Conservation (phyloP, 2,888 invertebrate species). For the Prenolepis imparis region DNA sequence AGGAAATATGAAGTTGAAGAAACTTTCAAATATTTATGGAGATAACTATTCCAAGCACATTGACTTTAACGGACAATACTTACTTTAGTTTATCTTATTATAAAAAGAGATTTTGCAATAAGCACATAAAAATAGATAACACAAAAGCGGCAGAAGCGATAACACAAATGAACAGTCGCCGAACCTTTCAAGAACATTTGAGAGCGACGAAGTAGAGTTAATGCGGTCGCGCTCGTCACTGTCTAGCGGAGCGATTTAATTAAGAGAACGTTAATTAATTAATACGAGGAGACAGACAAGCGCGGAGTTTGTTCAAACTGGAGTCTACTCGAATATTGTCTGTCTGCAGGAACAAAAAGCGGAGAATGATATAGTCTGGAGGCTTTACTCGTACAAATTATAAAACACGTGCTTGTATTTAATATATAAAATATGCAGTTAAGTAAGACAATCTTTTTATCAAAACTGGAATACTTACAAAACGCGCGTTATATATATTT, state of each 20-base stretch:
- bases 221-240: conserved; percentile 65
- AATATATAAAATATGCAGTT: neutral
- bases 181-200: conserved; percentile 64
- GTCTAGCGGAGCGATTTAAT: conserved; percentile 77
- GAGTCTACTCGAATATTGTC: conserved; percentile 59
- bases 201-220: conserved; percentile 63
- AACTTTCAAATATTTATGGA: neutral
- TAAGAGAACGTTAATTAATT: conserved; percentile 79
- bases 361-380: conserved; percentile 36
- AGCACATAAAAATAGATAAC: conserved; percentile 47
- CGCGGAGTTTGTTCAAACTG: conserved; percentile 66
- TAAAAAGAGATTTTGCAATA: conserved; percentile 25
- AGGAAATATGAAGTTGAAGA: neutral
- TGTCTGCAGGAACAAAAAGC: conserved; percentile 58
- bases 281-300: conserved; percentile 68
- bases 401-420: neutral
- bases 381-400: conserved; percentile 24
- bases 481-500: too few species aligned
- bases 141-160: conserved; percentile 56
- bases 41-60: neutral
- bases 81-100: neutral
- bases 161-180: conserved; percentile 68
- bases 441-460: neutral
- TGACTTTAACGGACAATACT: neutral
- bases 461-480: neutral